Evolutionary conservation across 2,797 vertebrate species (phyloP).

Genomic region (Rhinogobio ventralis): DNA sequence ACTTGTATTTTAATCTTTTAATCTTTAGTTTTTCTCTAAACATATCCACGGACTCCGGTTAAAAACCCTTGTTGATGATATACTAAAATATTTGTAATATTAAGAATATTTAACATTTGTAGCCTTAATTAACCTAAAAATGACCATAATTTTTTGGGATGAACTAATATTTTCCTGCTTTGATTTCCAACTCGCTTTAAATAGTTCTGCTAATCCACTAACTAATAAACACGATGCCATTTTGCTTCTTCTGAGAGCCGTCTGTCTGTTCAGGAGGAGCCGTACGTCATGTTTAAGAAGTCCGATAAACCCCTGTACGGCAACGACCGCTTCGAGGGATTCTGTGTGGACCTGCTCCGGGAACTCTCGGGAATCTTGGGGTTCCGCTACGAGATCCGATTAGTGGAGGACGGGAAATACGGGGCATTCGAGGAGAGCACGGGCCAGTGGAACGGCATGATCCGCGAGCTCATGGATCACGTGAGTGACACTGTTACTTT

Average conservation of each 20-base stretch:
- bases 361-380: constrained; percentile 79
- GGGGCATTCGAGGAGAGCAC: constrained; percentile 77
- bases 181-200: neutral
- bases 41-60: too few relatives aligned
- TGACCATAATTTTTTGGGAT: neutral
- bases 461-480: constrained; percentile 96
- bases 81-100: neutral
- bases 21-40: neutral
- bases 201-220: neutral
- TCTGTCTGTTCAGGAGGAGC: constrained; percentile 74
- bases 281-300: constrained; percentile 84
- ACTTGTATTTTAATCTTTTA: too few relatives aligned
- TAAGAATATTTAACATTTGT: neutral
- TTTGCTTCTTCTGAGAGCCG: neutral
- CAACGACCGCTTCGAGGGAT: constrained; percentile 82
- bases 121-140: neutral
- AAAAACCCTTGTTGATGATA: neutral
- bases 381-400: constrained; percentile 79
- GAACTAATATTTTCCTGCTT: neutral
- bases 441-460: constrained; percentile 97
- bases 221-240: neutral
- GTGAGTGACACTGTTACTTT: constrained; percentile 78
- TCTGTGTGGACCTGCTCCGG: constrained; percentile 79
- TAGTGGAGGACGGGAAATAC: constrained; percentile 80
- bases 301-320: constrained; percentile 82